Conservation (phyloP, 2,888 invertebrate species). For the Drosophila infuscata region DNA sequence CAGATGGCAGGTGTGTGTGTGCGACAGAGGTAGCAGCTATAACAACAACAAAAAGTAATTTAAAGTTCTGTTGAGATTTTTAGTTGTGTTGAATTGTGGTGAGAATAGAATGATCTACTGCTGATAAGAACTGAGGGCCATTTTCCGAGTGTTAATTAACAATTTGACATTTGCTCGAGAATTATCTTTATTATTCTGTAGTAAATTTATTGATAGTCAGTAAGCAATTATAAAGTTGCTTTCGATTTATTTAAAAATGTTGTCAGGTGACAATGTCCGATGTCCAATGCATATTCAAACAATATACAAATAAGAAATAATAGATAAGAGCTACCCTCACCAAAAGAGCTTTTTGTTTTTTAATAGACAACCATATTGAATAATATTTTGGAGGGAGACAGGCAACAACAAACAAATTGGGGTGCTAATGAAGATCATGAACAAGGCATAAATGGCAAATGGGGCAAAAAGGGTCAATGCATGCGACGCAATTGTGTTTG, state of each 20-base stretch:
- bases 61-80: conserved; percentile 9
- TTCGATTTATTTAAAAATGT: background rate
- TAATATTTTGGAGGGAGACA: conserved; percentile 28
- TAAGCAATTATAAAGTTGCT: background rate
- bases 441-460: conserved; percentile 37
- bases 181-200: conserved; percentile 1
- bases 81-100: conserved; percentile 14
- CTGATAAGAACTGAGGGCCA: conserved; percentile 18
- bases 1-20: conserved; percentile 4
- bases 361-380: conserved; percentile 25
- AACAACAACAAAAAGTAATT: conserved; percentile 2
- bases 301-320: background rate
- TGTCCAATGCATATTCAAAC: conserved; percentile 9
- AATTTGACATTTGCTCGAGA: background rate
- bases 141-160: background rate
- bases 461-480: conserved; percentile 66
- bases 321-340: background rate
- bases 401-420: conserved; percentile 18
- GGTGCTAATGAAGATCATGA: conserved; percentile 48
- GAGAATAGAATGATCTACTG: background rate
- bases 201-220: background rate
- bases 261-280: conserved; percentile 10
- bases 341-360: background rate
- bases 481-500: conserved; percentile 31
- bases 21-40: background rate